Conservation (phyloP, 2,797 vertebrate species). For the Eulemur coronatus region DNA sequence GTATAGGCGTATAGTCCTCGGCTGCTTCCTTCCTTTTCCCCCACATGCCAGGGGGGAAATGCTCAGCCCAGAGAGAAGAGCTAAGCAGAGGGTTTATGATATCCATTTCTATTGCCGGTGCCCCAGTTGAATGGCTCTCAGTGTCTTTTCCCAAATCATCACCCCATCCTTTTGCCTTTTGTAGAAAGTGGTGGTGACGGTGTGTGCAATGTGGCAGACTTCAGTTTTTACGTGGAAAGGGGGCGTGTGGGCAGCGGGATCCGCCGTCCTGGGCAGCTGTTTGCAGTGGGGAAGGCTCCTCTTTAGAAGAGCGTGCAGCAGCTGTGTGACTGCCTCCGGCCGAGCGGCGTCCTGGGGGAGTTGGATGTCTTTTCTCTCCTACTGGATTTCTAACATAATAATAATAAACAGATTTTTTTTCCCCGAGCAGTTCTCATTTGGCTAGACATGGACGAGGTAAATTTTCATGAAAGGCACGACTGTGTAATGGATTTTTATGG, state of each 20-base stretch:
- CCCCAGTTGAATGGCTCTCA: neutral
- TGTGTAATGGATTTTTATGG: constrained; percentile 81
- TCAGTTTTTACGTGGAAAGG: neutral
- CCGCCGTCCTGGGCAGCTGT: constrained; percentile 55
- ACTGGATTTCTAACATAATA: constrained; percentile 83
- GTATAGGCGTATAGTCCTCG: constrained; percentile 26
- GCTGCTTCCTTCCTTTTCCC: constrained; percentile 57
- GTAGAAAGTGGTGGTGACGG: neutral
- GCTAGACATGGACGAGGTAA: constrained; percentile 73
- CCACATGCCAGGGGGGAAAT: neutral
- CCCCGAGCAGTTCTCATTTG: constrained; percentile 77
- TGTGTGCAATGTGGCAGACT: neutral
- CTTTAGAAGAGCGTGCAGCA: constrained; percentile 28
- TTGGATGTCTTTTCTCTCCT: constrained; percentile 67
- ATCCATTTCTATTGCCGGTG: neutral
- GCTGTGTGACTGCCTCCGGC: constrained; percentile 20
- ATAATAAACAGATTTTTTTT: constrained; percentile 78
- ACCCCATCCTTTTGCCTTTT: neutral
- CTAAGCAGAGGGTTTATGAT: neutral
- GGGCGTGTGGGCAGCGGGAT: neutral
- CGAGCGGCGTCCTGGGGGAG: neutral
- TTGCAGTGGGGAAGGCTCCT: neutral
- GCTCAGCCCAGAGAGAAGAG: neutral
- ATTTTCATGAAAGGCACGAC: constrained; percentile 81
- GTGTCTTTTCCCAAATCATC: neutral